These are phyloP conservation scores for Diacarnus erythraeanus DNA, from an alignment of 37 sponge, comb jelly and placozoan genomes.

Conservation along the genomic window DNA sequence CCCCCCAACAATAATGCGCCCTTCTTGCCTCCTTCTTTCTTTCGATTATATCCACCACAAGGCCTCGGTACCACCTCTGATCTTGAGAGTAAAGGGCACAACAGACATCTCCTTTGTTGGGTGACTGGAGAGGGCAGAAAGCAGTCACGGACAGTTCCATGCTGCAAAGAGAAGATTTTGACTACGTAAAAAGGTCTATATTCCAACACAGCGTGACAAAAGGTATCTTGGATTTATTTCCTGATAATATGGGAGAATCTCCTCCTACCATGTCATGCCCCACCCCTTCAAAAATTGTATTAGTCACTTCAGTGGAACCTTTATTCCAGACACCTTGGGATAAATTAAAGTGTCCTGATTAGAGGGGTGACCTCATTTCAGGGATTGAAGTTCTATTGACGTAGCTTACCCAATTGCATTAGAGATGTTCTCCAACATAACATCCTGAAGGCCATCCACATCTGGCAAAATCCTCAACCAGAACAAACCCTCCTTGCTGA, in stretches of 20 bases:
- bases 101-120: neutral
- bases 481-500: neutral
- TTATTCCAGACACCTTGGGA: neutral
- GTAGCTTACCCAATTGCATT: neutral
- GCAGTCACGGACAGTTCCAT: neutral
- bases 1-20: no score
- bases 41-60: neutral
- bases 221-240: no score
- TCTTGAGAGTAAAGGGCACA: conserved; percentile 11
- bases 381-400: no score
- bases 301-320: neutral
- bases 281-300: no score
- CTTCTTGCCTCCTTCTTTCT: no score
- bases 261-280: no score
- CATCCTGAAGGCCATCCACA: neutral
- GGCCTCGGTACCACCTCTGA: conserved; percentile 8
- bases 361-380: no score
- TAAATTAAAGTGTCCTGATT: no score
- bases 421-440: conserved; percentile 2
- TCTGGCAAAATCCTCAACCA: neutral
- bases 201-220: no score
- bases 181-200: neutral
- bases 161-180: neutral
- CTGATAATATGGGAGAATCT: no score
- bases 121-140: neutral